These are phyloP conservation scores for Bruchidius siliquastri DNA, from an alignment of 2,888 invertebrate species.

Conservation along the genomic window DNA sequence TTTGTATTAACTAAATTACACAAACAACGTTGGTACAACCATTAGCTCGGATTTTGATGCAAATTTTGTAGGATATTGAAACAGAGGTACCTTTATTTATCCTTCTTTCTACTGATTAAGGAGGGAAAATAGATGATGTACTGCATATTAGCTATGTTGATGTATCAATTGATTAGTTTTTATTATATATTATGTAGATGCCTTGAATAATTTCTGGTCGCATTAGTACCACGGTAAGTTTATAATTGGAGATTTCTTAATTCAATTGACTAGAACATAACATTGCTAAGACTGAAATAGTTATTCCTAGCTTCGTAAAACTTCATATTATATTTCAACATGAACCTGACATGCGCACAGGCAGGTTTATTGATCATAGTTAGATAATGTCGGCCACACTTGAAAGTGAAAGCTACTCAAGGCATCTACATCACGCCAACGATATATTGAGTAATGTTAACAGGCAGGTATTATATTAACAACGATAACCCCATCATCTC, in stretches of 20 bases:
- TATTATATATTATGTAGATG: not conserved
- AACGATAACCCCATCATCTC: slow-evolving; percentile 10
- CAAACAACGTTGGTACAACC: not conserved
- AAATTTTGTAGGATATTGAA: not conserved
- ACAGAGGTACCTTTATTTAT: not conserved
- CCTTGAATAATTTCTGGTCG: not conserved
- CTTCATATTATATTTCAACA: too few relatives aligned
- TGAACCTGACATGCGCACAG: too few relatives aligned
- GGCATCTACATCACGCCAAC: not conserved
- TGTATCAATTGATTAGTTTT: not conserved
- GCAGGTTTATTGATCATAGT: too few relatives aligned
- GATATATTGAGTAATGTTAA: slow-evolving; percentile 5
- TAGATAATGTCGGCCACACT: too few relatives aligned
- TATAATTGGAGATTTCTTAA: too few relatives aligned
- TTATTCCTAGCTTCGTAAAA: too few relatives aligned
- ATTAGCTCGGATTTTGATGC: not conserved
- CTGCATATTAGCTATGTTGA: not conserved
- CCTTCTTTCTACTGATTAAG: not conserved
- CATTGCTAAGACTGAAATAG: too few relatives aligned
- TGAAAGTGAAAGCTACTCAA: not conserved
- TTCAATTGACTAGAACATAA: too few relatives aligned
- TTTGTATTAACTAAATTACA: slow-evolving; percentile 3
- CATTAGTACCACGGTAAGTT: too few relatives aligned
- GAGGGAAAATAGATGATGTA: not conserved
- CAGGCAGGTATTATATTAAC: slow-evolving; percentile 26